Evolutionary conservation across 1,140 invertebrate genomes (phyloP).

Genomic region (Campoletis sonorensis): DNA sequence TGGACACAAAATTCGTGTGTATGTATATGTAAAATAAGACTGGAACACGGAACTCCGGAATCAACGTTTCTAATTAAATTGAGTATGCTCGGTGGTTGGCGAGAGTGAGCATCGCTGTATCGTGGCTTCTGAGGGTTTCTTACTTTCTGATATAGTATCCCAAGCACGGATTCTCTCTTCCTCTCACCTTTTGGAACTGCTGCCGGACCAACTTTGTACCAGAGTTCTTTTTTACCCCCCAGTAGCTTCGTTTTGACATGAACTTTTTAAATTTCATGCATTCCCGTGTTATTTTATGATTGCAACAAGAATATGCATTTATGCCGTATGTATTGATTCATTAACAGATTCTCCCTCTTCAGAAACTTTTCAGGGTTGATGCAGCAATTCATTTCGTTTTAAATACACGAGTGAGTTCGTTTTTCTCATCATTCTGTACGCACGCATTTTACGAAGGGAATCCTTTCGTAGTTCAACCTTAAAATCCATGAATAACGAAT

Average conservation of each 20-base stretch:
- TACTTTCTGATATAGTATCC: not conserved
- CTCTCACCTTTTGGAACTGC: not conserved
- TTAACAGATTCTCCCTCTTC: not conserved
- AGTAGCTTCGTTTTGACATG: not conserved
- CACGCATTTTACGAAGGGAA: too few relatives aligned
- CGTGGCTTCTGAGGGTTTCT: not conserved
- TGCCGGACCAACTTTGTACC: not conserved
- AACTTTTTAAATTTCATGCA: not conserved
- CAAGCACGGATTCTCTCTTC: not conserved
- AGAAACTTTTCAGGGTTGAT: not conserved
- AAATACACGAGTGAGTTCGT: too few relatives aligned
- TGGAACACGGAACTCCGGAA: not conserved
- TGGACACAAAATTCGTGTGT: too few relatives aligned
- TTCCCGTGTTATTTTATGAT: not conserved
- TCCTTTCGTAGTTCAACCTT: too few relatives aligned
- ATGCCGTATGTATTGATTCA: not conserved
- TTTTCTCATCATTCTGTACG: too few relatives aligned
- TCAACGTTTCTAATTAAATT: conserved; percentile 12
- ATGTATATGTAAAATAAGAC: not conserved
- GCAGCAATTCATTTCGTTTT: too few relatives aligned
- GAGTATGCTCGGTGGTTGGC: not conserved
- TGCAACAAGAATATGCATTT: not conserved
- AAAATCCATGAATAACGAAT: too few relatives aligned
- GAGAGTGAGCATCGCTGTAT: conserved; percentile 7
- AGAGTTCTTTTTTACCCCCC: not conserved